Evolutionary conservation across 2,888 invertebrate genomes (phyloP), one percentile per base, ranked within the genome.

Genomic region (Helicoverpa assulta): DNA sequence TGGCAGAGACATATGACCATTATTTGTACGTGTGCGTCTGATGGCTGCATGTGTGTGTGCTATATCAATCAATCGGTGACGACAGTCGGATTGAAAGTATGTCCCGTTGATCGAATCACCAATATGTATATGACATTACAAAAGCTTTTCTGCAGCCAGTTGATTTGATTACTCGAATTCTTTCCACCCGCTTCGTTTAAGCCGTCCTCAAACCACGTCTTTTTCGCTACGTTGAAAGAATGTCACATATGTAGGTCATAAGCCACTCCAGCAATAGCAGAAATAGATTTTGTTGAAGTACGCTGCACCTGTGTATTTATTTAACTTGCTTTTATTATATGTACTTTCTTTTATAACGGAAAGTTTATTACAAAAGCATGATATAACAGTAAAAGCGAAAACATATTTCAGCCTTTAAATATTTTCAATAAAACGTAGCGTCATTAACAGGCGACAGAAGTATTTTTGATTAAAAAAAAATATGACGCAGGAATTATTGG

Each of bases 1-100:
- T 93, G 94, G 93, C 94, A 94, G 92, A 93, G 94, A 94, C 87
- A 88, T 94, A 94, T 93, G 92, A 90, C 91, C 90, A 88, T 90
- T 91, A 92, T 92, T 93, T 92, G 92, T 94, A 89, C 86, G 86
- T 90, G 91, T 91, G 91, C 89, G 88, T 84, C 86, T 87, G 84
- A 79, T 82, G 84, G 81, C 80, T 86, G 83, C 84, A 81, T 73
- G 71, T 80, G 79, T 86, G 86, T 80, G 80, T 81, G 86, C 84
- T 82, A 73, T 85, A 93, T 92, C 92, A 90, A 93, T 93, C 93
- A 92, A 92, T 91, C 88, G 87, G 77, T 80, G 89, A 81, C 87
- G 90, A 91, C 92, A 90, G 83, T 85, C 73, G 82, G 86, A 88
- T 90, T 89, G 86, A 86, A 85, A 86, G 85, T 86, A 86, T 88